A percentile compares a stretch with the other conserved stretches of the same genome.
These are phyloP conservation scores for Idaea aversata DNA, from an alignment of 2,888 invertebrate species.

Conservation along the genomic window DNA sequence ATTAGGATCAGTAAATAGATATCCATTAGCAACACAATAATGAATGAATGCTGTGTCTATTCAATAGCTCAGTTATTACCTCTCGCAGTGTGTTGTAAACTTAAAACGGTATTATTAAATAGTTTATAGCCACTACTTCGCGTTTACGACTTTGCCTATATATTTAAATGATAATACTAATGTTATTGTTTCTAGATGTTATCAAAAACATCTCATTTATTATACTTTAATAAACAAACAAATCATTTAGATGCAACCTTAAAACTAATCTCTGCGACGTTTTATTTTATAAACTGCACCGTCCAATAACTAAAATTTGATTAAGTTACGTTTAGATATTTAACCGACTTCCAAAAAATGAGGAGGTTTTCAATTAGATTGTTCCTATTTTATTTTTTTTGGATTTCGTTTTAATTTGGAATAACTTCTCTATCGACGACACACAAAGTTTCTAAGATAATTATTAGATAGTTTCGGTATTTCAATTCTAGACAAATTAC, in stretches of 20 bases:
- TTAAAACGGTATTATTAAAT: constrained; percentile 19
- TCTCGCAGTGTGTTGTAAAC: constrained; percentile 14
- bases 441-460: no score
- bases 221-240: neutral
- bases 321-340: neutral
- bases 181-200: neutral
- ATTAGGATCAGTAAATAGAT: constrained; percentile 66
- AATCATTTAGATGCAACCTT: neutral
- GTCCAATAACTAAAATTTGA: neutral
- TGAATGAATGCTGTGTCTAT: constrained; percentile 38
- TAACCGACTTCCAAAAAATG: neutral
- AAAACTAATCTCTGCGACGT: constrained; percentile 8
- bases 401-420: no score
- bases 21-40: constrained; percentile 56
- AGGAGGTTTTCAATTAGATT: no score
- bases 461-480: no score
- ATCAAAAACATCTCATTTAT: neutral
- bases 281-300: constrained; percentile 19
- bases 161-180: neutral
- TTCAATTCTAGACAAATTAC: no score
- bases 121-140: constrained; percentile 17
- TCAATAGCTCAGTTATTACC: constrained; percentile 42
- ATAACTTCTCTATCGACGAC: no score
- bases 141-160: constrained; percentile 9
- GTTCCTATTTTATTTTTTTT: no score